These are phyloP conservation scores for Sula dactylatra DNA, from an alignment of 2,113 vertebrate genomes.

Conservation along the genomic window DNA sequence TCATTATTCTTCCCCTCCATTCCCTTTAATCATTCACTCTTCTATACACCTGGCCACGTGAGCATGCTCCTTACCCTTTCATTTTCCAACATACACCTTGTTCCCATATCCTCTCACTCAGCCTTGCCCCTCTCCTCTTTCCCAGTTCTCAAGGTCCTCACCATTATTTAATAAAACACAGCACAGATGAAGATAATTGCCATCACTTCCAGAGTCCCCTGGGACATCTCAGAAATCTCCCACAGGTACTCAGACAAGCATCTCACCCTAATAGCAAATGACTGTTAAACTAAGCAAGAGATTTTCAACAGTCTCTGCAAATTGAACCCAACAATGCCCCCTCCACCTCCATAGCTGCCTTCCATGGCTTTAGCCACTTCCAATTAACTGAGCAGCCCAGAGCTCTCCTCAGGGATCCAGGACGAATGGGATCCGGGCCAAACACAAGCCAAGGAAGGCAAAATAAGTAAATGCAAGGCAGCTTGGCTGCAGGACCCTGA, in stretches of 20 bases:
- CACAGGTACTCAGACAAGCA: slow-evolving; percentile 31
- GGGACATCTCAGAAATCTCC: slow-evolving; percentile 56
- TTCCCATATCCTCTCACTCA: background rate
- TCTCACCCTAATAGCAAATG: slow-evolving; percentile 62
- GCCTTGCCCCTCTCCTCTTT: background rate
- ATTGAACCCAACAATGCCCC: slow-evolving; percentile 57
- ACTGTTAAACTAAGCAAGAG: slow-evolving; percentile 66
- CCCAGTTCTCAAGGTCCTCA: background rate
- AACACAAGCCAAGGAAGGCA: slow-evolving; percentile 50
- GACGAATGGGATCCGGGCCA: slow-evolving; percentile 22
- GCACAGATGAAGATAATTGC: slow-evolving; percentile 68
- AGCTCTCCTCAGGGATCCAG: slow-evolving; percentile 25
- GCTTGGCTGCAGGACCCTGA: background rate
- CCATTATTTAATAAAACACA: slow-evolving; percentile 48
- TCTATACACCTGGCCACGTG: background rate
- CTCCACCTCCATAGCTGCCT: slow-evolving; percentile 18
- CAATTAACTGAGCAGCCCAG: slow-evolving; percentile 62
- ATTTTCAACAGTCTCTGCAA: slow-evolving; percentile 54
- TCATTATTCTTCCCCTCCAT: background rate
- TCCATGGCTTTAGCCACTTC: slow-evolving; percentile 64
- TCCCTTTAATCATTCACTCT: background rate
- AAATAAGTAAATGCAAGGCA: slow-evolving; percentile 40
- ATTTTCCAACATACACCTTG: background rate
- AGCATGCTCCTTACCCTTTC: background rate
- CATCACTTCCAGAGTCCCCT: slow-evolving; percentile 26